phyloP scores from a whole-genome alignment of 2,888 invertebrate genomes.

The Agrochola lota region DNA sequence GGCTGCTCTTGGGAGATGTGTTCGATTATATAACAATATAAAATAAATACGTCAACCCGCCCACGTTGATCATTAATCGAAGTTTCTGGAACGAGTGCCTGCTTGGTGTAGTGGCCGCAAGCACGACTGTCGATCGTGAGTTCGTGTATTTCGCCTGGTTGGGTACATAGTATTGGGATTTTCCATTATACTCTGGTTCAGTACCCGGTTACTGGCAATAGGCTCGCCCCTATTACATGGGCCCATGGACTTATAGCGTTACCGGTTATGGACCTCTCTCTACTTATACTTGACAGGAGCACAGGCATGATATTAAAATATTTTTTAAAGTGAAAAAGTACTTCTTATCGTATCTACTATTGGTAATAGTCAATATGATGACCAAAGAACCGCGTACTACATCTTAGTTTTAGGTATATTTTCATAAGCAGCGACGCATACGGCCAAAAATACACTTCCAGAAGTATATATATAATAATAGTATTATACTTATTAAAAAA shows the following conservation, averaged over 20 bases:
- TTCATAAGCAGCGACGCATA: not conserved
- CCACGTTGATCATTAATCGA: slow-evolving; percentile 21
- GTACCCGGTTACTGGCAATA: not conserved
- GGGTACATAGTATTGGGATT: not conserved
- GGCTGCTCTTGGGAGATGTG: slow-evolving; percentile 34
- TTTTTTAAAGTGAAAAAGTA: not conserved
- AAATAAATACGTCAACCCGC: slow-evolving; percentile 8
- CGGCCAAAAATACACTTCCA: slow-evolving; percentile 13
- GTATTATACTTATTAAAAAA: slow-evolving; percentile 23
- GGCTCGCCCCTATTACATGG: not conserved
- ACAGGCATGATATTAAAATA: not conserved
- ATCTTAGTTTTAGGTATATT: slow-evolving; percentile 11
- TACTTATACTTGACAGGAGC: no score
- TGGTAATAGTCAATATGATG: not conserved
- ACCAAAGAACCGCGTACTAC: not conserved
- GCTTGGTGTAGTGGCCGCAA: not conserved
- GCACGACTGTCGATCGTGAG: not conserved
- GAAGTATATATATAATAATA: not conserved
- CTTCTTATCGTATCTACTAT: not conserved
- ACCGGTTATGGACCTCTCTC: not conserved
- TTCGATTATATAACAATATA: slow-evolving; percentile 42
- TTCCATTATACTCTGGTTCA: not conserved
- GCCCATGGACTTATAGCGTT: not conserved
- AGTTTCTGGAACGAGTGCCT: slow-evolving; percentile 26
- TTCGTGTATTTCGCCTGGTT: not conserved